Base-by-base conservation (phyloP, 2,113 vertebrate species). In the Chaetodon auriga region DNA sequence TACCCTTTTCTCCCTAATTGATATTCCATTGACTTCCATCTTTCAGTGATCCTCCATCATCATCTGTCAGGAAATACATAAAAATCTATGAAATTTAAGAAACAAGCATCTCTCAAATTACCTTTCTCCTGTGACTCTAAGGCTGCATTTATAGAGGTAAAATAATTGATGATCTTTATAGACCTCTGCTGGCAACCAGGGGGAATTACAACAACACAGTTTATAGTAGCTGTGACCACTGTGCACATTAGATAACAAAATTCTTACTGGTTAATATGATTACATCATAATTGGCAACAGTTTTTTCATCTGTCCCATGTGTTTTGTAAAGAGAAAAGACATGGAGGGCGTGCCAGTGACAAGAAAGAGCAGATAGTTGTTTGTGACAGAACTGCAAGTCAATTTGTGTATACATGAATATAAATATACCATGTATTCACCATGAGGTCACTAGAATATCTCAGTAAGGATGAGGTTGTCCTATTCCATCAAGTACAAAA, bases 141-240 rank as follows among this genome's bases (percentile, higher is more conserved):
- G 3, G 2, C 7, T 53, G 3, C 49, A 25, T 65, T 64, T 6
- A 60, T 6, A 6, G 14, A n/a, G 0, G n/a, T 30, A 13, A 66
- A 46, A 68, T 60, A 46, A 80, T 48, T 3, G 35, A 0, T 64
- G 62, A 75, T 63, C 43, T 80, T 46, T 82, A 38, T 46, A 7
- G 85, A 76, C 89, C 78, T 89, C 90, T 87, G 25, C 0, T 90
- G 89, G 84, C 53, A 58, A 43, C 2, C 15, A 68, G 12, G 11
- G 15, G 14, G 35, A 82, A 90, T 55, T 76, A 76, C 83, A 86
- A 15, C 25, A 68, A 6, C 7, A 18, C 8, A n/a, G 48, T 30
- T 15, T 19, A 25, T 1, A 13, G 12, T 55, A 21, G 16, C 45
- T 15, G 1, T 62, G 36, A 18, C 46, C 35, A 19, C 41, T 63